Base-by-base conservation (phyloP, 2,888 invertebrate genomes). In the Nipponacmea schrenckii region DNA sequence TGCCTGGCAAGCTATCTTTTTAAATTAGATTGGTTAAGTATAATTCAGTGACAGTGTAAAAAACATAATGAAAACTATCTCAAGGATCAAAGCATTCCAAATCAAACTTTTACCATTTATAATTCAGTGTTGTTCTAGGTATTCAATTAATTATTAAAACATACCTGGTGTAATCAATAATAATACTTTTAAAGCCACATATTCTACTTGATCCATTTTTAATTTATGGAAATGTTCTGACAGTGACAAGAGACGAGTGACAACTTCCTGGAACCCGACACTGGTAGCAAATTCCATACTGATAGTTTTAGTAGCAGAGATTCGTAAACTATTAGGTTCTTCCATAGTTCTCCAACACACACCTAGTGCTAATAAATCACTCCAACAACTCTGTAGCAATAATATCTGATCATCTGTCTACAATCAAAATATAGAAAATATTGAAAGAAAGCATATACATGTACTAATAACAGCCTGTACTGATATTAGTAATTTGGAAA, bases 321-420 rank as follows among this genome's bases (percentile, higher is more conserved):
- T 80, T 20, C 79, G 75, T 27, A 85, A 76, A 66, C 82, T 81
- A 26, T 79, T 95, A 10, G 96, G 96, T 68, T 95, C 94, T 77
- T 93, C 92, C 89, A 97, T 94, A 56, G 97, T 97, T 76, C 96
- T 94, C 91, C 96, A 97, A 74, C 87, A 87, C 71, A 83, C 82
- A 67, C 85, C 85, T 39, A 89, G 75, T 44, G 82, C 83, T n/a
- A 89, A 80, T 62, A 89, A 79, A 72, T 89, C 89, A 90, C 97
- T 97, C 98, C 98, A 98, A 76, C 97, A 96, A 90, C 98, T 98
- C 86, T 98, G 97, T 80, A 98, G 92, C 86, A 98, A 91, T 86
- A 96, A 94, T 85, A 97, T 98, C 91, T 98, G 98, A 91, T 98
- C 98, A 90, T 98, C 98, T 89, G 97, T 97, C 96, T 96, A 90